Percentiles rank a stretch among this genome's conserved stretches.
phyloP scores from a whole-genome alignment of 2,888 invertebrate genomes.

The Sicus ferrugineus region DNA sequence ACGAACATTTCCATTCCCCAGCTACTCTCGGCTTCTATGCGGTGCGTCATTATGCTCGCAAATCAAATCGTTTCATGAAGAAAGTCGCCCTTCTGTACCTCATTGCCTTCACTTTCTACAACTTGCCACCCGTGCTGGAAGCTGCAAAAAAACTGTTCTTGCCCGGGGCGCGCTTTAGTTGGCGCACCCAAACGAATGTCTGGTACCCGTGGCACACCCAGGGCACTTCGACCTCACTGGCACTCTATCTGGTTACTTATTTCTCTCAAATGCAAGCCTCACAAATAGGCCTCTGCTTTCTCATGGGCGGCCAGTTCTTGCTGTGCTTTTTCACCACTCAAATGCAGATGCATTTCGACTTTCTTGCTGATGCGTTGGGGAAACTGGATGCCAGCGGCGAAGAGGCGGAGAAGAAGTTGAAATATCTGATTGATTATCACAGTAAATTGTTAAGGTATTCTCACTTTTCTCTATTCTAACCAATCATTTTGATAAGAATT shows the following conservation, averaged over 20 bases:
- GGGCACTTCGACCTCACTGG: conserved; percentile 36
- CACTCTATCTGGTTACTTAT: conserved; percentile 43
- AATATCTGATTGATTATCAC: conserved; percentile 49
- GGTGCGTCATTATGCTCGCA: conserved; percentile 43
- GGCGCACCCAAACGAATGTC: conserved; percentile 53
- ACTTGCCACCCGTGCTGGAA: conserved; percentile 48
- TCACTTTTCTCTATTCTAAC: no score
- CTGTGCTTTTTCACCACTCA: conserved; percentile 52
- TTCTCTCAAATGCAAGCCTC: conserved; percentile 49
- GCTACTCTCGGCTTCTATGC: conserved; percentile 38
- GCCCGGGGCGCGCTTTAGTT: conserved; percentile 40
- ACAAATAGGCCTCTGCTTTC: conserved; percentile 45
- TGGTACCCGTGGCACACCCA: conserved; percentile 58
- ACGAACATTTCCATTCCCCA: background rate
- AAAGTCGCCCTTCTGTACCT: conserved; percentile 44
- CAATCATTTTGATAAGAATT: no score
- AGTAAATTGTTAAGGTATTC: conserved; percentile 45
- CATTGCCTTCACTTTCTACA: conserved; percentile 48
- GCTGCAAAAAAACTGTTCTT: conserved; percentile 45
- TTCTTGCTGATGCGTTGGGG: conserved; percentile 44
- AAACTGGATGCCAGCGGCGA: conserved; percentile 43
- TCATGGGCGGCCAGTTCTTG: conserved; percentile 51
- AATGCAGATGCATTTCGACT: conserved; percentile 54
- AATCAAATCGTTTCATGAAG: conserved; percentile 48
- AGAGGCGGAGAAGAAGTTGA: conserved; percentile 46